Percentiles rank a stretch among this genome's conserved stretches.
Evolutionary conservation across 1,140 invertebrate species (phyloP).

Genomic region (Tetramorium parvispinum): DNA sequence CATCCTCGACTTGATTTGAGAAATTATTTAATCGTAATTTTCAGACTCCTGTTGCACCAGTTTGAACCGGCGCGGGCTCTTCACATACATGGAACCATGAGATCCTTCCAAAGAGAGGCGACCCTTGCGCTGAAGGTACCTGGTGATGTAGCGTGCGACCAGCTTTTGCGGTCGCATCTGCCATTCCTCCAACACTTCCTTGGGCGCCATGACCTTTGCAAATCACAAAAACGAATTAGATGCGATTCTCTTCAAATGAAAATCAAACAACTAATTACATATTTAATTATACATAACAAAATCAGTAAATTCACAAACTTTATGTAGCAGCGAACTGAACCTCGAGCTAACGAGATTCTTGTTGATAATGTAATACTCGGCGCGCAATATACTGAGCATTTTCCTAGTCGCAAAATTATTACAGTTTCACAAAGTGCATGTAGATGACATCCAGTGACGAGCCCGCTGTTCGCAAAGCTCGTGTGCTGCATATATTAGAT

Average conservation of each 20-base stretch:
- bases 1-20: neutral
- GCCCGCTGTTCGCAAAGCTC: neutral
- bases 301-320: neutral
- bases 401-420: neutral
- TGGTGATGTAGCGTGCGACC: slow-evolving; percentile 94
- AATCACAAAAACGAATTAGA: slow-evolving; percentile 7
- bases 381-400: neutral
- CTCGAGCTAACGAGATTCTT: neutral
- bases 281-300: neutral
- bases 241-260: neutral
- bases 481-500: neutral
- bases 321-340: neutral
- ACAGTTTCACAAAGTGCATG: neutral
- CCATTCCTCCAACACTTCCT: slow-evolving; percentile 96
- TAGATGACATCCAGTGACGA: neutral
- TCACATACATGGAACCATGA: slow-evolving; percentile 91
- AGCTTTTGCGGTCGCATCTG: slow-evolving; percentile 96
- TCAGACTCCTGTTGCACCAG: slow-evolving; percentile 96
- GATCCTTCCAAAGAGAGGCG: slow-evolving; percentile 88
- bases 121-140: slow-evolving; percentile 91
- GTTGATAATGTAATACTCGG: neutral
- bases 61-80: slow-evolving; percentile 94
- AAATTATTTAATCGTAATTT: slow-evolving; percentile 91
- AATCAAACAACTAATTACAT: neutral
- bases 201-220: slow-evolving; percentile 92